Percentiles rank a stretch among this genome's conserved stretches.
phyloP scores from a whole-genome alignment of 1,140 invertebrate genomes.

The Drosophila novamexicana region DNA sequence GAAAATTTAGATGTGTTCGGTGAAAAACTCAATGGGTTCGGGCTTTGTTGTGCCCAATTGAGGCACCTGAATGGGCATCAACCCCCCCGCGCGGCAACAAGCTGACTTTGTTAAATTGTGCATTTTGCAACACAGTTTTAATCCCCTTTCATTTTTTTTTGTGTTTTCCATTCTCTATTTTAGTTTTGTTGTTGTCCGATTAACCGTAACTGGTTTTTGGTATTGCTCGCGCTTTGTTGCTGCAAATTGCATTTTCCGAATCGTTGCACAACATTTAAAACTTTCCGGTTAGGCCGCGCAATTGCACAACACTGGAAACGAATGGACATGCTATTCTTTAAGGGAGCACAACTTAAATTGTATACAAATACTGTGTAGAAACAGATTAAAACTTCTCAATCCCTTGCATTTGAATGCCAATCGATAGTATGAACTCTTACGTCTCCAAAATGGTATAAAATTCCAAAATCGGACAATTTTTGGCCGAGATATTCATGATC shows the following conservation, averaged over 20 bases:
- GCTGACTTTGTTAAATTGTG: constrained; percentile 55
- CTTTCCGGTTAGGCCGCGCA: constrained; percentile 11
- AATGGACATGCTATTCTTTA: background rate
- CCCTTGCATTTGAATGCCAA: too few relatives aligned
- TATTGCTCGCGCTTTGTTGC: constrained; percentile 42
- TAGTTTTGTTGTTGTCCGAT: constrained; percentile 10
- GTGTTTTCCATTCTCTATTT: background rate
- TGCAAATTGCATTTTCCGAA: constrained; percentile 63
- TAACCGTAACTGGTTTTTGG: constrained; percentile 32
- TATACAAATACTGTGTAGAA: background rate
- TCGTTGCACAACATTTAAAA: constrained; percentile 39
- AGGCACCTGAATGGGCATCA: constrained; percentile 58
- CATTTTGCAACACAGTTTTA: constrained; percentile 59
- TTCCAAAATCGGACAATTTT: too few relatives aligned
- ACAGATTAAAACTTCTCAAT: too few relatives aligned
- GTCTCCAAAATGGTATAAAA: too few relatives aligned
- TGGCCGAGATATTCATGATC: too few relatives aligned
- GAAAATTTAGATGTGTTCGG: constrained; percentile 1
- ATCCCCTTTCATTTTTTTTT: constrained; percentile 21
- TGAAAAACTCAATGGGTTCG: background rate
- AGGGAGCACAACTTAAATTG: background rate
- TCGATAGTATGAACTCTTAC: too few relatives aligned
- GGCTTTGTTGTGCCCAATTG: constrained; percentile 22
- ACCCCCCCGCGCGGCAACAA: constrained; percentile 13
- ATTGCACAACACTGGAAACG: constrained; percentile 32